phyloP scores from a whole-genome alignment of 2,888 invertebrate genomes.

The Clunio marinus region DNA sequence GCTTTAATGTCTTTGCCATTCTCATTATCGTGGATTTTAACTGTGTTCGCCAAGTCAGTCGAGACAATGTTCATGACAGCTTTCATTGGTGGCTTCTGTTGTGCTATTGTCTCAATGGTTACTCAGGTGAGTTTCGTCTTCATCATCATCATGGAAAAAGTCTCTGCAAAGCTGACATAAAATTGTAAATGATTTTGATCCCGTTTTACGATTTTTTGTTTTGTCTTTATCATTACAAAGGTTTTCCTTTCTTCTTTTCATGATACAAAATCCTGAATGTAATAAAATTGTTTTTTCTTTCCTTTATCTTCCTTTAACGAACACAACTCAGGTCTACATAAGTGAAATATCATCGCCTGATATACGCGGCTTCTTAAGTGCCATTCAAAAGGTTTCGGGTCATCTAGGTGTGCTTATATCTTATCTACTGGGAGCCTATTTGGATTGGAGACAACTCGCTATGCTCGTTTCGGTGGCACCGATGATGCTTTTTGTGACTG shows the following conservation, averaged over 20 bases:
- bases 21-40: constrained; percentile 75
- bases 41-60: constrained; percentile 69
- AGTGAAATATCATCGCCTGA: constrained; percentile 86
- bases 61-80: constrained; percentile 79
- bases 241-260: not conserved
- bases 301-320: constrained; percentile 45
- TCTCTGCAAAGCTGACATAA: too few relatives aligned
- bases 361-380: constrained; percentile 80
- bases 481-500: constrained; percentile 68
- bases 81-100: constrained; percentile 78
- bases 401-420: constrained; percentile 81
- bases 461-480: constrained; percentile 74
- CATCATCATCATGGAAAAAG: not conserved
- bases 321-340: constrained; percentile 79
- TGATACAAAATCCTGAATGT: not conserved
- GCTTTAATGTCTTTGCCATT: constrained; percentile 70
- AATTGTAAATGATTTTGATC: too few relatives aligned
- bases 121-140: constrained; percentile 66
- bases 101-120: constrained; percentile 70
- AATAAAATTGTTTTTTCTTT: constrained; percentile 34
- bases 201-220: too few relatives aligned
- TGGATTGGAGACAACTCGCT: constrained; percentile 82
- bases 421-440: constrained; percentile 75
- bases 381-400: constrained; percentile 78
- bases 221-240: not conserved